Conservation (phyloP, 1,140 invertebrate genomes). For the Microvelia longipes region DNA sequence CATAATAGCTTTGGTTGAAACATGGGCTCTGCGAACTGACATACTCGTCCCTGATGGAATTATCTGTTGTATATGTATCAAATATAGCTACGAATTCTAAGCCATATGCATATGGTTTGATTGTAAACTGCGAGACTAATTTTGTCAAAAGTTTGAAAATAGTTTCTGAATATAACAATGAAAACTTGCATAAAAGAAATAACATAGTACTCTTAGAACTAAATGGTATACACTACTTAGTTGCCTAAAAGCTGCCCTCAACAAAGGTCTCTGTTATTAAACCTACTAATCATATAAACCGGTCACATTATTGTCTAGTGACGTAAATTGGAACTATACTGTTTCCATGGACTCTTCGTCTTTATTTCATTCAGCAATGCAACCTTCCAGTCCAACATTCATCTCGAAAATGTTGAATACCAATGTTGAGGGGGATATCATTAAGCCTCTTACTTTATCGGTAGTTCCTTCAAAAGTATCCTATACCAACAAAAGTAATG, state of each 20-base stretch:
- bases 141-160: background rate
- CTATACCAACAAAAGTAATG: no score
- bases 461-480: no score
- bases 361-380: background rate
- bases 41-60: background rate
- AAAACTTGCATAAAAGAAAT: background rate
- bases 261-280: background rate
- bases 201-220: background rate
- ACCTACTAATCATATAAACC: no score
- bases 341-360: background rate
- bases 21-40: background rate
- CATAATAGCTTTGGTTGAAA: background rate
- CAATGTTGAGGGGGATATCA: background rate
- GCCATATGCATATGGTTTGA: background rate
- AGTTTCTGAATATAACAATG: background rate
- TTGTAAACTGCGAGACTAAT: background rate
- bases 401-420: background rate
- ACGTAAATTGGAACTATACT: background rate
- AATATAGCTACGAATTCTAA: background rate
- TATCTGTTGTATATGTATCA: background rate
- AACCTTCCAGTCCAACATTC: background rate
- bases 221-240: background rate
- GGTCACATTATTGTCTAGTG: background rate
- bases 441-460: no score
- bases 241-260: background rate